Evolutionary conservation across 2,113 vertebrate species (phyloP).

Genomic region (Hippocampus zosterae): DNA sequence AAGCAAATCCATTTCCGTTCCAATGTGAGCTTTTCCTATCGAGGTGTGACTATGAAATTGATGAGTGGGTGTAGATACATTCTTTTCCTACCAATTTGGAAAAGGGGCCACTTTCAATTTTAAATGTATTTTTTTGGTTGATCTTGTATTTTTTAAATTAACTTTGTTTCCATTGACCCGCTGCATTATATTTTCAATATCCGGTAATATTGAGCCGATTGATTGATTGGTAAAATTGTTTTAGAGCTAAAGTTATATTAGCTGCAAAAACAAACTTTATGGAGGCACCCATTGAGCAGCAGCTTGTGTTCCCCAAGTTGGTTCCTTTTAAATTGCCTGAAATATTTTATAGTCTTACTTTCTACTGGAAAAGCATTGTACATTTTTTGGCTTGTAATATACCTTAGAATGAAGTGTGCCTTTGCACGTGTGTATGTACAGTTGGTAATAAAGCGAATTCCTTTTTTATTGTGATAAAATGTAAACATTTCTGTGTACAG

Average conservation of each 20-base stretch:
- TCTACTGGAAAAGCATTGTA: conserved; percentile 64
- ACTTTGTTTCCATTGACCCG: conserved; percentile 69
- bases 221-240: background rate
- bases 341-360: conserved; percentile 63
- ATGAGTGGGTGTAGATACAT: background rate
- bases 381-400: conserved; percentile 71
- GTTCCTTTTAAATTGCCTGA: conserved; percentile 49
- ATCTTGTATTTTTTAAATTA: background rate
- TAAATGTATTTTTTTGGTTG: conserved; percentile 23
- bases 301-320: conserved; percentile 20
- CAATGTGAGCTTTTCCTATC: background rate
- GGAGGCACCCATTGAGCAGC: background rate
- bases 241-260: background rate
- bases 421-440: conserved; percentile 77
- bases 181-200: conserved; percentile 50
- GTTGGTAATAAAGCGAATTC: conserved; percentile 74
- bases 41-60: background rate
- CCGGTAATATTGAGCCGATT: conserved; percentile 1
- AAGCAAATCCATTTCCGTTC: background rate
- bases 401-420: conserved; percentile 64
- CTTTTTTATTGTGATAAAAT: conserved; percentile 56
- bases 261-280: background rate
- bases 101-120: conserved; percentile 23
- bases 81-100: background rate
- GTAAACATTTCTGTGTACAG: conserved; percentile 24